Base-by-base conservation (phyloP, 2,888 invertebrate genomes). In the Gryllus longicercus region DNA sequence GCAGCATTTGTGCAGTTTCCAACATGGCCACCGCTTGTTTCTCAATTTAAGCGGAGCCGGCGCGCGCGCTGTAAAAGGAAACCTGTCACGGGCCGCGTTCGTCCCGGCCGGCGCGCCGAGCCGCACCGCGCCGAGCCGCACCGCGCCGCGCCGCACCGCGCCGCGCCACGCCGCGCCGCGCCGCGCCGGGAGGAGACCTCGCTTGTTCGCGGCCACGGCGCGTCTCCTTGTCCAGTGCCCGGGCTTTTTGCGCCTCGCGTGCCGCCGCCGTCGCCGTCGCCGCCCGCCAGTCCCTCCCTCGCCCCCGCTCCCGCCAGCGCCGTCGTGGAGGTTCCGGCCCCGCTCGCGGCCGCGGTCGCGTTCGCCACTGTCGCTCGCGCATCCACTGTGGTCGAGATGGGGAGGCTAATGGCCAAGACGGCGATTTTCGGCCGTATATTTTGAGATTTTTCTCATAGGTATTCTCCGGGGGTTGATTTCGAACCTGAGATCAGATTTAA, bases 41-140 rank as follows among this genome's bases (percentile, higher is more conserved):
- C 63, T 14, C 63, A 63, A 63, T 63, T 63, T 63, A 63, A 63
- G 14, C 63, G 63, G 8, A 63, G 63, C n/a, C 63, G 63, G 63
- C 63, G 63, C 63, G 63, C 63, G n/a, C 63, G 63, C 63, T 63
- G 63, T 63, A 63, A 18, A 63, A 63, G 63, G 63, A 63, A 63
- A 63, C 63, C 63, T 63, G 63, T 63, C 63, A 18, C 12, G 14
- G 63, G n/a, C 16, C 14, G 63, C 63, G 63, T 63, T 8, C n/a
- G 63, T 63, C n/a, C 63, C 16, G 38, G 38, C 38, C 38, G 25
- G 25, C 25, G 25, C 25, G 25, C 25, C 25, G 25, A 2, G 25
- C 25, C 25, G 25, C 25, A 25, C 25, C 25, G 25, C 25, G 25
- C 25, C 25, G 25, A 2, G 25, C 25, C 25, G 25, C 25, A 25